phyloP scores from a whole-genome alignment of 2,113 vertebrate species.

The Hippocampus zosterae region DNA sequence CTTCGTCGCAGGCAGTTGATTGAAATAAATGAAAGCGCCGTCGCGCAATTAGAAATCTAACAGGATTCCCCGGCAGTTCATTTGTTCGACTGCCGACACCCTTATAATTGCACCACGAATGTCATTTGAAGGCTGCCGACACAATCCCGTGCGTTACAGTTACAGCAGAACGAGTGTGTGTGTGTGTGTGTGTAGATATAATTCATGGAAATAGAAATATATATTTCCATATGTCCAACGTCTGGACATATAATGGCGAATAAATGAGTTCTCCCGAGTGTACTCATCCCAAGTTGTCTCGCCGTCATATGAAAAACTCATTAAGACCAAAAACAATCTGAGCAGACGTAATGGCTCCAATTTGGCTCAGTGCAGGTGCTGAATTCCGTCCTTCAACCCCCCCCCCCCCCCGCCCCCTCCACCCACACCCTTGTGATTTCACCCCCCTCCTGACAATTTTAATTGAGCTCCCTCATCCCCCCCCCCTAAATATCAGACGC shows the following conservation, averaged over 20 bases:
- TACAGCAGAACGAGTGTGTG: not conserved
- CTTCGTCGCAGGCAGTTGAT: not conserved
- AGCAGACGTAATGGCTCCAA: not conserved
- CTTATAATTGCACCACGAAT: not conserved
- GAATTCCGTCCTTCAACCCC: not conserved
- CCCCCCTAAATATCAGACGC: slow-evolving; percentile 32
- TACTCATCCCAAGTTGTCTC: not conserved
- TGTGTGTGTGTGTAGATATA: not conserved
- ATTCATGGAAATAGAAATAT: not conserved
- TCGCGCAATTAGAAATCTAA: not conserved
- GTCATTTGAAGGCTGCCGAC: not conserved
- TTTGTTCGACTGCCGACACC: slow-evolving; percentile 1
- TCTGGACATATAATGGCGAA: not conserved
- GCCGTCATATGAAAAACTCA: not conserved
- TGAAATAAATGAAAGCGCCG: not conserved
- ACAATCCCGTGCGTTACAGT: not conserved
- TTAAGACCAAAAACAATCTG: not conserved
- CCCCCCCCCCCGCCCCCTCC: too few species aligned
- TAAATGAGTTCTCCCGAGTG: not conserved
- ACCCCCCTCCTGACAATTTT: slow-evolving; percentile 29
- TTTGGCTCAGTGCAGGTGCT: not conserved
- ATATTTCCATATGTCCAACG: not conserved
- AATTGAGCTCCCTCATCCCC: slow-evolving; percentile 44
- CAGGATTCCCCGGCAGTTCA: not conserved
- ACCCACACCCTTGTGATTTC: not conserved